These are phyloP conservation scores for Mola mola DNA, from an alignment of 2,113 vertebrate genomes.

Conservation along the genomic window DNA sequence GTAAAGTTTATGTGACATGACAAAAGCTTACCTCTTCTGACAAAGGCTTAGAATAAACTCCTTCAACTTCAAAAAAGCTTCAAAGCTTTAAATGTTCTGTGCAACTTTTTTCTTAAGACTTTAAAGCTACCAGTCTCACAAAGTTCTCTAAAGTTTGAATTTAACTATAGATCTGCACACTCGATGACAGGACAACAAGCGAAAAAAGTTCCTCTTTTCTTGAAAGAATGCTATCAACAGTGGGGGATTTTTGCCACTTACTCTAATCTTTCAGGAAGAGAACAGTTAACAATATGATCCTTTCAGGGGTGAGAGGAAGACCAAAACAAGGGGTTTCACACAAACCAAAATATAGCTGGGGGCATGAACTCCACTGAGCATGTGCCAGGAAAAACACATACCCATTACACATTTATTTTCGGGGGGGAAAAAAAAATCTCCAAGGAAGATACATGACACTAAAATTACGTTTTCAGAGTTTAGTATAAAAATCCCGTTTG, in stretches of 20 bases:
- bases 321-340: constrained; percentile 53
- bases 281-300: constrained; percentile 62
- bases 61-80: constrained; percentile 1
- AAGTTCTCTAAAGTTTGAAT: not conserved
- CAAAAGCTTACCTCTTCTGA: constrained; percentile 43
- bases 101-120: constrained; percentile 1
- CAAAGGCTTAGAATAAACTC: constrained; percentile 10
- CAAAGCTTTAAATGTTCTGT: not conserved
- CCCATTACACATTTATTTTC: constrained; percentile 15
- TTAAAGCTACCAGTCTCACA: not conserved
- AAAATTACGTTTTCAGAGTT: too few species aligned
- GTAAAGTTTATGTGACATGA: not conserved
- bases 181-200: constrained; percentile 5
- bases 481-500: not conserved
- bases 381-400: constrained; percentile 16
- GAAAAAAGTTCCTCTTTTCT: constrained; percentile 51
- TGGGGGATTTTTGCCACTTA: constrained; percentile 56
- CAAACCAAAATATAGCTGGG: constrained; percentile 55
- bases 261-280: constrained; percentile 49
- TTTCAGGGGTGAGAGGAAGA: constrained; percentile 56
- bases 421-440: not conserved
- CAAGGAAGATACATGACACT: too few species aligned
- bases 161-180: not conserved
- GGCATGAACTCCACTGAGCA: constrained; percentile 44
- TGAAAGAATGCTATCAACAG: constrained; percentile 48